These are phyloP conservation scores for Drosophila sproati DNA, from an alignment of 1,140 invertebrate genomes.

Conservation along the genomic window DNA sequence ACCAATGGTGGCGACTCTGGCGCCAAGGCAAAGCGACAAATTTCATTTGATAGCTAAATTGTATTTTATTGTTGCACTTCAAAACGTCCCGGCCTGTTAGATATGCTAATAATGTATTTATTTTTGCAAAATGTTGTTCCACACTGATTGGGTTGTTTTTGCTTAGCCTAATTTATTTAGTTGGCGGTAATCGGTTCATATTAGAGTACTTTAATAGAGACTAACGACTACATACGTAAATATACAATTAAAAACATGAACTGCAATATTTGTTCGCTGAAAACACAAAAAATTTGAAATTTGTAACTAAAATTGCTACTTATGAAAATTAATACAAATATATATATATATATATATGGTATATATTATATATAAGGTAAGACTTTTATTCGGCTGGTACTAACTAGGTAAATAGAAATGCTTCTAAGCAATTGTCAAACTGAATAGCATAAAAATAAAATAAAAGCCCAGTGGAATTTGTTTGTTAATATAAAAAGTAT, in stretches of 20 bases:
- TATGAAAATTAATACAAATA: neutral
- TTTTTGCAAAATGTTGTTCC: slow-evolving; percentile 26
- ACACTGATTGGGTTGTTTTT: slow-evolving; percentile 50
- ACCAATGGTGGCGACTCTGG: slow-evolving; percentile 25
- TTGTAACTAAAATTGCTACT: neutral
- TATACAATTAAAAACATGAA: slow-evolving; percentile 21
- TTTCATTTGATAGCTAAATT: slow-evolving; percentile 76
- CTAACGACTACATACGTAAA: slow-evolving; percentile 23
- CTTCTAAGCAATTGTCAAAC: slow-evolving; percentile 47
- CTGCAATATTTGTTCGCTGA: slow-evolving; percentile 71
- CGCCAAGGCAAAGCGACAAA: slow-evolving; percentile 77
- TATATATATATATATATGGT: neutral
- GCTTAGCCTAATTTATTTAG: slow-evolving; percentile 67
- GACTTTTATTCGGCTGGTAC: slow-evolving; percentile 1
- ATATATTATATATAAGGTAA: slow-evolving; percentile 15
- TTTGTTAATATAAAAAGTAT: no score
- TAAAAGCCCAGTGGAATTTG: slow-evolving; percentile 13
- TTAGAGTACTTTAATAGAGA: slow-evolving; percentile 22
- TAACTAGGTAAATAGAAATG: slow-evolving; percentile 13
- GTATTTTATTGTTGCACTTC: slow-evolving; percentile 10
- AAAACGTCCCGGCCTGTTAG: slow-evolving; percentile 4
- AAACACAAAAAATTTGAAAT: slow-evolving; percentile 4
- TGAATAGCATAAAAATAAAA: slow-evolving; percentile 45
- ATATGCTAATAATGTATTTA: slow-evolving; percentile 24
- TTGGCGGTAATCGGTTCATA: slow-evolving; percentile 14